phyloP scores from a whole-genome alignment of 2,888 invertebrate species.

The Lasius fuliginosus region DNA sequence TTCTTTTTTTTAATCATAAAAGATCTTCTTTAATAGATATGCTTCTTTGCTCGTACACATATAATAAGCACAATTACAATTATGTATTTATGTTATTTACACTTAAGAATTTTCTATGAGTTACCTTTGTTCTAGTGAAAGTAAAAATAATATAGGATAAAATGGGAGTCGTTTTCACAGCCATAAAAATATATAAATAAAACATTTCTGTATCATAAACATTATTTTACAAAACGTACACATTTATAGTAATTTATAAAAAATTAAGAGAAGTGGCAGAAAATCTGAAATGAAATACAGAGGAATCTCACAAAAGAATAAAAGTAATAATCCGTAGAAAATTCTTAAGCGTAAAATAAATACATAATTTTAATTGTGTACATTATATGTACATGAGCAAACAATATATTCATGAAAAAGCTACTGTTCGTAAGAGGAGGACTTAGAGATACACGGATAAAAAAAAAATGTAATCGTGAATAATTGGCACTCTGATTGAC shows the following conservation, averaged over 20 bases:
- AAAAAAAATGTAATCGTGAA: background rate
- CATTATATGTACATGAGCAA: background rate
- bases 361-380: conserved; percentile 3
- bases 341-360: background rate
- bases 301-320: background rate
- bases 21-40: background rate
- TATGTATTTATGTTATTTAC: background rate
- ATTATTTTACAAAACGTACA: too few relatives aligned
- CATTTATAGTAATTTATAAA: background rate
- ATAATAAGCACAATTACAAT: background rate
- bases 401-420: background rate
- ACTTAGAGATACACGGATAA: background rate
- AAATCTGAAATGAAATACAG: background rate
- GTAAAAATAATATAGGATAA: background rate
- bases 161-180: background rate
- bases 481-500: conserved; percentile 35
- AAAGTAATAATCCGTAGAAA: background rate
- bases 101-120: background rate
- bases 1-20: background rate
- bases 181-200: background rate
- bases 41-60: background rate
- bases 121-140: background rate
- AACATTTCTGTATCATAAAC: background rate
- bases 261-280: background rate
- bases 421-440: background rate